phyloP scores from a whole-genome alignment of 2,113 vertebrate species.

The Vimba vimba region DNA sequence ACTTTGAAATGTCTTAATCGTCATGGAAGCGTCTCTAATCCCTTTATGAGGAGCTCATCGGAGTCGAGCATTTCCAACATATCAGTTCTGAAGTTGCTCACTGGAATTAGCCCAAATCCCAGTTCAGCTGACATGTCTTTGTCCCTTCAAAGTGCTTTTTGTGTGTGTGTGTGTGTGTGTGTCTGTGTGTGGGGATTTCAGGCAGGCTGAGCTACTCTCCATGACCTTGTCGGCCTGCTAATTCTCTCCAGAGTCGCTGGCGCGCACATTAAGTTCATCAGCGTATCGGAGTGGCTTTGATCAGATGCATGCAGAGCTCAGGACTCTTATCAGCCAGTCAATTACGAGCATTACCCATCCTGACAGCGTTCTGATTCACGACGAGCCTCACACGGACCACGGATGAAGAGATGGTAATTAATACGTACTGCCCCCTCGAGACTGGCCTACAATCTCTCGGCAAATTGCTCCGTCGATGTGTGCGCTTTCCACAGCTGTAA shows the following conservation, averaged over 20 bases:
- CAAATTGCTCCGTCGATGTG: conserved; percentile 74
- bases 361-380: conserved; percentile 48
- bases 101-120: neutral
- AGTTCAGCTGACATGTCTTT: conserved; percentile 13
- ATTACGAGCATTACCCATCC: conserved; percentile 45
- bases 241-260: neutral
- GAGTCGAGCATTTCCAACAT: neutral
- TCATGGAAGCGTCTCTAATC: conserved; percentile 40
- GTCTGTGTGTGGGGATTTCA: neutral
- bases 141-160: conserved; percentile 10
- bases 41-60: conserved; percentile 35
- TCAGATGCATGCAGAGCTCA: conserved; percentile 21
- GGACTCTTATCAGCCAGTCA: conserved; percentile 48
- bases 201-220: neutral
- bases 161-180: neutral
- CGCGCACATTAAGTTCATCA: conserved; percentile 38
- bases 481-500: neutral
- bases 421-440: conserved; percentile 68
- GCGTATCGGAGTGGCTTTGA: neutral
- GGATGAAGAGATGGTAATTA: conserved; percentile 76
- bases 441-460: conserved; percentile 32
- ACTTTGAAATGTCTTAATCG: conserved; percentile 36
- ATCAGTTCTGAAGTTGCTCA: conserved; percentile 15
- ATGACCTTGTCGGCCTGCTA: conserved; percentile 42
- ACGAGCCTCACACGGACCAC: conserved; percentile 40